phyloP scores from a whole-genome alignment of 2,797 vertebrate species.

The Hemitrygon akajei region DNA sequence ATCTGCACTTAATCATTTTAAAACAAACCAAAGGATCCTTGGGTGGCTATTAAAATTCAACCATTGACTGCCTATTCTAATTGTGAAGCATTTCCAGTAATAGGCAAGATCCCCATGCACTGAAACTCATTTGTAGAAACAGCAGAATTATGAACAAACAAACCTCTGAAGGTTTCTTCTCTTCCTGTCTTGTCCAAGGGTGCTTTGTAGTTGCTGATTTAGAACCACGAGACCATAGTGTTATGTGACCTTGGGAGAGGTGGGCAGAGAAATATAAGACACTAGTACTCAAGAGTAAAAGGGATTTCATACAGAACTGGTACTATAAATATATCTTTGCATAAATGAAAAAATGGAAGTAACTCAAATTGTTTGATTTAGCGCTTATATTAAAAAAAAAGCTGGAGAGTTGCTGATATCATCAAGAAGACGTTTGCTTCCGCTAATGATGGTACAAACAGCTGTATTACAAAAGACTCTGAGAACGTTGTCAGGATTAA shows the following conservation, averaged over 20 bases:
- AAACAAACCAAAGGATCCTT: background rate
- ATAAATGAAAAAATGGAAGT: background rate
- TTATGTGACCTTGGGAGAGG: constrained; percentile 73
- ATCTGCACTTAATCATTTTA: background rate
- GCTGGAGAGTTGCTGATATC: background rate
- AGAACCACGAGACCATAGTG: constrained; percentile 76
- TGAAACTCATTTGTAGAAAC: background rate
- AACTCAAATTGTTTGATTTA: background rate
- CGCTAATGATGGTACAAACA: background rate
- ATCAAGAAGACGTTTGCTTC: background rate
- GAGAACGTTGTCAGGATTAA: background rate
- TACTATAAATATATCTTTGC: background rate
- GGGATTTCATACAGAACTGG: background rate
- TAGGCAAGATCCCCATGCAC: background rate
- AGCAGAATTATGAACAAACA: constrained; percentile 41
- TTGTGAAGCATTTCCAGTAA: too few relatives aligned
- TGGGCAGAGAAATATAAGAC: background rate
- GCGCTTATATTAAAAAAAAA: background rate
- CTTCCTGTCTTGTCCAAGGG: constrained; percentile 80
- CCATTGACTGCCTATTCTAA: background rate
- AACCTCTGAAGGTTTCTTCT: constrained; percentile 93
- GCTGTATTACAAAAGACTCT: background rate
- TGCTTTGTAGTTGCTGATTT: constrained; percentile 78
- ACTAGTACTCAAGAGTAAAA: background rate
- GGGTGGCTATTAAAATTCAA: background rate